Conservation (phyloP, 1,140 invertebrate species). For the Triops cancriformis region DNA sequence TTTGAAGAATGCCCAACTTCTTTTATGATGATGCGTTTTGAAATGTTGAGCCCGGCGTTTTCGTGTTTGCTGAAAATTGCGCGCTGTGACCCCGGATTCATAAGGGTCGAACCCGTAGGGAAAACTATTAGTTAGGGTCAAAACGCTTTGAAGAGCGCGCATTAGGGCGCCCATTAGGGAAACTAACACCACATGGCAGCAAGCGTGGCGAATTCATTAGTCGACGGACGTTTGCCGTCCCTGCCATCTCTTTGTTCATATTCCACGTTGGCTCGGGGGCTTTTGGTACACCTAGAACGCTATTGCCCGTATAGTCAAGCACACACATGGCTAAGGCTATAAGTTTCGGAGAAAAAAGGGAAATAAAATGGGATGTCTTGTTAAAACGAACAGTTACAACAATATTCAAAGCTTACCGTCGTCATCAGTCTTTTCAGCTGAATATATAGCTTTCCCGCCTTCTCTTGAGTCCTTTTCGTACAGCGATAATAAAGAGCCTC, state of each 20-base stretch:
- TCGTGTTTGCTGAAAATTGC: neutral
- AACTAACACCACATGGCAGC: constrained; percentile 12
- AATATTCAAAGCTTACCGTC: neutral
- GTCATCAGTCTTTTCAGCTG: neutral
- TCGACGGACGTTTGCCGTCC: neutral
- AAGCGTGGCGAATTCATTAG: constrained; percentile 13
- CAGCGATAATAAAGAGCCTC: neutral
- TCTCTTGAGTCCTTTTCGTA: neutral
- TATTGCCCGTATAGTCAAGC: neutral
- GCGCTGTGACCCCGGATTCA: neutral
- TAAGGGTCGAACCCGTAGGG: neutral
- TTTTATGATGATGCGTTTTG: neutral
- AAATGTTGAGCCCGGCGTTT: neutral
- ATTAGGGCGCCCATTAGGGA: constrained; percentile 9
- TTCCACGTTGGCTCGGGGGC: neutral
- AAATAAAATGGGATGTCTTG: neutral
- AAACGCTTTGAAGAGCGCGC: constrained; percentile 4
- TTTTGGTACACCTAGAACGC: neutral
- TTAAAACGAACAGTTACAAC: neutral
- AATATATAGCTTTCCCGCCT: constrained; percentile 5
- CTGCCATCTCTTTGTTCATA: neutral
- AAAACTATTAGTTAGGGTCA: constrained; percentile 11
- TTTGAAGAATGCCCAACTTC: too few relatives aligned
- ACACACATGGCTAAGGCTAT: neutral
- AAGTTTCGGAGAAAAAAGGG: neutral